phyloP scores from a whole-genome alignment of 2,797 vertebrate genomes.

The Gobio occitaniae region DNA sequence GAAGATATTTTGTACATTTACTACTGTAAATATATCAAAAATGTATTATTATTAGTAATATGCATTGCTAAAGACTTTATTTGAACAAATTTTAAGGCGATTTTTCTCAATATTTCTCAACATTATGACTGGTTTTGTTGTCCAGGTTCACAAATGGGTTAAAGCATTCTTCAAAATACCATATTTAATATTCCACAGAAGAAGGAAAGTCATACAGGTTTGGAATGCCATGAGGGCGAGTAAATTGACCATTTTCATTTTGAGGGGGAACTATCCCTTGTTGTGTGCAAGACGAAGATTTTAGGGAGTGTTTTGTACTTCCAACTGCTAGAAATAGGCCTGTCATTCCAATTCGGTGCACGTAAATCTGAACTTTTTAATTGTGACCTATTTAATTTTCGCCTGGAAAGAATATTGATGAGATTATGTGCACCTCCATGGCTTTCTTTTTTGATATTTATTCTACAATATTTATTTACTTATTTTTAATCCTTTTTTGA shows the following conservation, averaged over 20 bases:
- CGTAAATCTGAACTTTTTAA: neutral
- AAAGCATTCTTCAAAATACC: neutral
- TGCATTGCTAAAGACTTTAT: too few species aligned
- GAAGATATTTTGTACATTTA: too few species aligned
- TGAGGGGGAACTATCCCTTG: neutral
- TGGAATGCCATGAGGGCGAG: neutral
- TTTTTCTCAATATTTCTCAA: too few species aligned
- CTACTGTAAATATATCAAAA: too few species aligned
- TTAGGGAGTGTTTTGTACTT: neutral
- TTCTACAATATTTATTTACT: neutral
- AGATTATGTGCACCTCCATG: neutral
- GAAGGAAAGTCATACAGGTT: neutral
- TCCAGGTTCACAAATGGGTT: neutral
- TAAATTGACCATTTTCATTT: neutral
- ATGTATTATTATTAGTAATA: too few species aligned
- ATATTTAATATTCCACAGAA: neutral
- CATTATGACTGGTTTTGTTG: too few species aligned
- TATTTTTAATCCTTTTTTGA: neutral
- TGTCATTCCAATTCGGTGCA: neutral
- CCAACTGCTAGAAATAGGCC: conserved; percentile 4
- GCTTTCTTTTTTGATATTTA: neutral
- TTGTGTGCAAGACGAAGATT: neutral
- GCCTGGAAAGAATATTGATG: neutral
- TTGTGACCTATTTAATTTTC: neutral
- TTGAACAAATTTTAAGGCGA: too few species aligned